A percentile compares a stretch with the other conserved stretches of the same genome.
These are phyloP conservation scores for Syritta pipiens DNA, from an alignment of 2,888 invertebrate species.

Conservation along the genomic window DNA sequence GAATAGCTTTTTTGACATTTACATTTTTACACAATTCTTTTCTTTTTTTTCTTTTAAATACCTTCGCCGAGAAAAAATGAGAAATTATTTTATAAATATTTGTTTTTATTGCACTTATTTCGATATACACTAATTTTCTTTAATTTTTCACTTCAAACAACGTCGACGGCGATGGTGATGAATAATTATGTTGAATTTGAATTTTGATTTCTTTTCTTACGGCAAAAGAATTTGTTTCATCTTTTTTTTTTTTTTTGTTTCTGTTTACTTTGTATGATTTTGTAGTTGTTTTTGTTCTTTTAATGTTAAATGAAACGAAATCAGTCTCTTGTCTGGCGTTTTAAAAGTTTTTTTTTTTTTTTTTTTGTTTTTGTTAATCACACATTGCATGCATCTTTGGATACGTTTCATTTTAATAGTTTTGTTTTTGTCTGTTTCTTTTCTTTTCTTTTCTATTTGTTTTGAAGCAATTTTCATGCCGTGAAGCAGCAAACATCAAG, in stretches of 20 bases:
- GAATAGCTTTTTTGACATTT: conserved; percentile 31
- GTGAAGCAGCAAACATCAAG: conserved; percentile 25
- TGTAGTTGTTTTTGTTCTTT: conserved; percentile 26
- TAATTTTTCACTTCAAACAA: conserved; percentile 36
- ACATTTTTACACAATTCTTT: conserved; percentile 57
- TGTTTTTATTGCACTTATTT: conserved; percentile 63
- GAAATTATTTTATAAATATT: conserved; percentile 52
- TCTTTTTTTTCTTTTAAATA: too few species aligned
- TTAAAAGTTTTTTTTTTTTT: conserved; percentile 63
- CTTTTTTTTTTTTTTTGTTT: conserved; percentile 52
- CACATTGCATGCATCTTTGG: conserved; percentile 78
- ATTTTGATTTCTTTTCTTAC: conserved; percentile 52
- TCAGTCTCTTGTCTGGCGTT: conserved; percentile 77
- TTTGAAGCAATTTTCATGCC: conserved; percentile 4
- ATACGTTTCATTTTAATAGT: conserved; percentile 76
- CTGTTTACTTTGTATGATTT: conserved; percentile 57
- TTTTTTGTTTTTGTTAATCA: conserved; percentile 67
- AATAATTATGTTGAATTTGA: conserved; percentile 52
- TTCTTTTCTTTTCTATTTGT: conserved; percentile 10
- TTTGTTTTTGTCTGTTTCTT: conserved; percentile 53
- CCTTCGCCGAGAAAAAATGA: too few species aligned
- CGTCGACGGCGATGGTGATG: conserved; percentile 19
- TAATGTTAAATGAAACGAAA: conserved; percentile 76
- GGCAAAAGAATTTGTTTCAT: conserved; percentile 41
- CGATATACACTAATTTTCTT: conserved; percentile 24